phyloP scores from a whole-genome alignment of 2,888 invertebrate species.

The Eristalinus aeneus region DNA sequence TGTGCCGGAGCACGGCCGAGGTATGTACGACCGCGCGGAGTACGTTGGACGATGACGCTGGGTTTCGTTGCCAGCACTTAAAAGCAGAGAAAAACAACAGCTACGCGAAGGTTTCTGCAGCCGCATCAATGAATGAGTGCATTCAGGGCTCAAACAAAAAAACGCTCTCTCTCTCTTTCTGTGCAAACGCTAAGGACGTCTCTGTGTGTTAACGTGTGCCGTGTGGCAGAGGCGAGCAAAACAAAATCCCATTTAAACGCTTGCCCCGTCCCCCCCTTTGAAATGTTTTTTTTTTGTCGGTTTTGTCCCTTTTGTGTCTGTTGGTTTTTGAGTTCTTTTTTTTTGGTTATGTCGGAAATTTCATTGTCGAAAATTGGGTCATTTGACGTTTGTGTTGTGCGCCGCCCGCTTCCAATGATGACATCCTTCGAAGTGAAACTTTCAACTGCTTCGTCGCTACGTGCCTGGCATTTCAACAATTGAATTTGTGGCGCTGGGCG shows the following conservation, averaged over 20 bases:
- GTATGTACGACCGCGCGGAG: neutral
- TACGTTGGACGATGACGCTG: neutral
- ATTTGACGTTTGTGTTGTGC: slow-evolving; percentile 64
- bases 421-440: slow-evolving; percentile 67
- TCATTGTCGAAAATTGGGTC: slow-evolving; percentile 65
- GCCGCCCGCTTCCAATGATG: slow-evolving; percentile 48
- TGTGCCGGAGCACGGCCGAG: slow-evolving; percentile 40
- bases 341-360: slow-evolving; percentile 22
- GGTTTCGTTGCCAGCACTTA: neutral
- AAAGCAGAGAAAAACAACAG: neutral
- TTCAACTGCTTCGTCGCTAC: slow-evolving; percentile 54
- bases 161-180: no score
- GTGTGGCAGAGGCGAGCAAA: neutral
- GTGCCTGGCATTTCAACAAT: slow-evolving; percentile 62
- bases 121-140: slow-evolving; percentile 13
- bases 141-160: slow-evolving; percentile 44
- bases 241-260: neutral
- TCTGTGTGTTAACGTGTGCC: neutral
- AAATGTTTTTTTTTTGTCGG: slow-evolving; percentile 49
- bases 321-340: neutral
- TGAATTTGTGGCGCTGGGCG: slow-evolving; percentile 37
- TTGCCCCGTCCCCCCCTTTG: slow-evolving; percentile 12
- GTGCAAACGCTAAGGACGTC: neutral
- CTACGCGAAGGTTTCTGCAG: neutral
- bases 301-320: neutral